These are phyloP conservation scores for Meriones psammophilus DNA, from an alignment of 2,797 vertebrate genomes.

Conservation along the genomic window DNA sequence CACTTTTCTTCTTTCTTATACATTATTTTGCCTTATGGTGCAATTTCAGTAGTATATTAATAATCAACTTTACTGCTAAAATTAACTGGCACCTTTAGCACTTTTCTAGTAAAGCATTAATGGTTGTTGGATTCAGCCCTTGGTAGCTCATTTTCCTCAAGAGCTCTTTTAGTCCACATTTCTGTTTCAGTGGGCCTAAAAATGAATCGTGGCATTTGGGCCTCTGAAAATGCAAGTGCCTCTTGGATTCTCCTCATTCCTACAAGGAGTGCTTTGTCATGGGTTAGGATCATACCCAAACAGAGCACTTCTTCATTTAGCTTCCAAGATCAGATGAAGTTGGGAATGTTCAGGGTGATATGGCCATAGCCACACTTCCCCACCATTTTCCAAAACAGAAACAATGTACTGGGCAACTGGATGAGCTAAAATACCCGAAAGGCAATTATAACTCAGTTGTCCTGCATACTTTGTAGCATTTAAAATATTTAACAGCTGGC, in stretches of 20 bases:
- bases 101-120: slow-evolving; percentile 61
- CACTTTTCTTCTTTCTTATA: background rate
- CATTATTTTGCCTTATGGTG: background rate
- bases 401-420: background rate
- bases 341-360: background rate
- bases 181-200: background rate
- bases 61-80: background rate
- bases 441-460: background rate
- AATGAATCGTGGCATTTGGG: background rate
- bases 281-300: background rate
- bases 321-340: background rate
- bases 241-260: background rate
- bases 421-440: slow-evolving; percentile 5
- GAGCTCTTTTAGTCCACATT: background rate
- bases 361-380: background rate
- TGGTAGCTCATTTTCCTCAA: slow-evolving; percentile 8
- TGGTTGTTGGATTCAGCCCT: background rate
- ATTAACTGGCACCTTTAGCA: background rate
- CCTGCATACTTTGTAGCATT: background rate
- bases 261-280: background rate
- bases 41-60: background rate
- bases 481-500: background rate
- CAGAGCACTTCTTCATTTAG: background rate
- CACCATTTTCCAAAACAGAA: background rate
- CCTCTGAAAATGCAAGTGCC: background rate